A percentile compares a stretch with the other conserved stretches of the same genome.
phyloP scores from a whole-genome alignment of 2,888 invertebrate genomes.

The Erebia epiphron region DNA sequence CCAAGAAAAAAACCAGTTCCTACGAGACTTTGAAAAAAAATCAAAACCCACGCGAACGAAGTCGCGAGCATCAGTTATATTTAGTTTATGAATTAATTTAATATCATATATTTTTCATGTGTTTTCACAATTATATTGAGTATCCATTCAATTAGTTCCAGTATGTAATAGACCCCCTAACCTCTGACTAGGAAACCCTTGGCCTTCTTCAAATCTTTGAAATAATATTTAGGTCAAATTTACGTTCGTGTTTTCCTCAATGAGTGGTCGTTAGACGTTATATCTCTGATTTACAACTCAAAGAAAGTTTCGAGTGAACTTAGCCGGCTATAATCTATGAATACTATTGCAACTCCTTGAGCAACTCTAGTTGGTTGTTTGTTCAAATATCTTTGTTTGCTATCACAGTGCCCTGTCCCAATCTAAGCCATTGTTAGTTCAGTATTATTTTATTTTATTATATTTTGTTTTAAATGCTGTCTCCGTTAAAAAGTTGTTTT shows the following conservation, averaged over 20 bases:
- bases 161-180: neutral
- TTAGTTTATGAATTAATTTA: neutral
- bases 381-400: constrained; percentile 4
- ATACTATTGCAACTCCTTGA: neutral
- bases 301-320: constrained; percentile 18
- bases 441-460: neutral
- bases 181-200: neutral
- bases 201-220: neutral
- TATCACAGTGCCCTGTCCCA: neutral
- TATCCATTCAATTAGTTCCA: neutral
- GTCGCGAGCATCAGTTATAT: too few species aligned
- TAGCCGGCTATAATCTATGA: neutral
- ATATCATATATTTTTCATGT: neutral
- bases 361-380: neutral
- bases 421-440: neutral
- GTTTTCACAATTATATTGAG: neutral
- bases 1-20: too few species aligned
- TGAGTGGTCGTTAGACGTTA: constrained; percentile 20
- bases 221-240: constrained; percentile 19
- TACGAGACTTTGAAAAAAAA: too few species aligned
- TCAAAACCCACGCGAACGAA: too few species aligned
- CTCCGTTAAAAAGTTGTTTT: neutral
- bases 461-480: neutral
- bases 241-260: constrained; percentile 24
- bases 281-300: constrained; percentile 24